Evolutionary conservation across 2,888 invertebrate genomes (phyloP), one percentile per base, ranked within the genome.

Genomic region (Cataglyphis livida): DNA sequence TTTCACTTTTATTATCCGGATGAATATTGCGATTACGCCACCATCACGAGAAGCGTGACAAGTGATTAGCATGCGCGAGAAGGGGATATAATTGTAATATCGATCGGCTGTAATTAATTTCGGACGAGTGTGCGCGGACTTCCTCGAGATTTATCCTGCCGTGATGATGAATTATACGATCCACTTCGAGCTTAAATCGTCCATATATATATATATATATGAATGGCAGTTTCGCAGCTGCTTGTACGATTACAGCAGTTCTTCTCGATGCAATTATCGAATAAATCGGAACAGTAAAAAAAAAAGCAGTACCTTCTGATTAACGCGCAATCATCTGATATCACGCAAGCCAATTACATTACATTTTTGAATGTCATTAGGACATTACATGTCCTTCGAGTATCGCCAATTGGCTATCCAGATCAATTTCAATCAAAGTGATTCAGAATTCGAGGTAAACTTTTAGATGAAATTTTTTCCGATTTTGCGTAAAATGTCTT

Each of bases 401-500:
- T n/a, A 54, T 76, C 41, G 38, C 66, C 44, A 59, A 21, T 28
- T 32, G 18, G 21, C 44, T 51, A 18, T 15, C 38, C 4, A 64
- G 51, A 62, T 62, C n/a, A 28, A 65, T 64, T 35, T 28, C 51
- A 44, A 48, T 44, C 44, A 44, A 78, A 32, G 51, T 51, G 15
- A 44, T 68, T 21, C 25, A 59, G 59, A 18, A 59, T 18, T 48
- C 15, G 54, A 35, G 44, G 6, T 12, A 9, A 28, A n/a, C 1
- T 18, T 65, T 62, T 15, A 28, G 61, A 12, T 59, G 59, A 70
- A 21, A 38, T 57, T 76, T 78, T 78, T 9, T 15, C 9, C 12
- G 7, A 51, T 51, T 18, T 25, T 35, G 48, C 41, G 78, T 59
- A 68, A 78, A 70, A 61, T 35, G 68, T 78, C 59, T 68, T 28